Evolutionary conservation across 2,113 vertebrate species (phyloP).

Genomic region (Daphoenositta chrysoptera): DNA sequence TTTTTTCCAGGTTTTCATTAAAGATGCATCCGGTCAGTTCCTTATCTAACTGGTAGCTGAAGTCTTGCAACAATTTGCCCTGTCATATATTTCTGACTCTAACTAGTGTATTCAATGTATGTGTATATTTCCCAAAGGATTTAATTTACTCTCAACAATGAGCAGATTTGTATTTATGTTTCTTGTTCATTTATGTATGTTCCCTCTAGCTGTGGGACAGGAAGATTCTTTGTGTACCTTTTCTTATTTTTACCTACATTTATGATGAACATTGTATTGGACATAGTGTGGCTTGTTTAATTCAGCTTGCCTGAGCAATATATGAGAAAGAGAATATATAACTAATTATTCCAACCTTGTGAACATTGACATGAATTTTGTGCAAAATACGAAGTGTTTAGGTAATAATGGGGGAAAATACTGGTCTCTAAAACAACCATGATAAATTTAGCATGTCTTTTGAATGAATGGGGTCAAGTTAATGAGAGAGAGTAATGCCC

Average conservation of each 20-base stretch:
- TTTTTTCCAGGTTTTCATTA: neutral
- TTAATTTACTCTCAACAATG: neutral
- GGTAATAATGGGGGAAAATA: neutral
- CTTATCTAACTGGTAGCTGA: neutral
- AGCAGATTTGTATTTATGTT: conserved; percentile 24
- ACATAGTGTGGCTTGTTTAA: neutral
- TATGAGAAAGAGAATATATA: neutral
- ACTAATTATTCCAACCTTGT: neutral
- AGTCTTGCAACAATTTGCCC: neutral
- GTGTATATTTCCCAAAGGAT: neutral
- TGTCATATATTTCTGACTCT: neutral
- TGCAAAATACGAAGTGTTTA: neutral
- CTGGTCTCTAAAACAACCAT: neutral
- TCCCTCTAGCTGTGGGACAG: no score
- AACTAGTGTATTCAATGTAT: neutral
- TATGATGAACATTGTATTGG: neutral
- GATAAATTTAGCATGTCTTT: neutral
- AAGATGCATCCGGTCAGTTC: neutral
- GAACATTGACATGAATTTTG: neutral
- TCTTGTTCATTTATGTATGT: neutral
- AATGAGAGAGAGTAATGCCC: rapidly evolving
- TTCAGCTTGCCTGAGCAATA: neutral
- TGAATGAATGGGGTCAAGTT: neutral
- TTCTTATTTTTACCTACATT: neutral
- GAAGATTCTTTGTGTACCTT: neutral